Evolutionary conservation across 2,888 invertebrate species (phyloP).

Genomic region (Drosophila neotestacea): DNA sequence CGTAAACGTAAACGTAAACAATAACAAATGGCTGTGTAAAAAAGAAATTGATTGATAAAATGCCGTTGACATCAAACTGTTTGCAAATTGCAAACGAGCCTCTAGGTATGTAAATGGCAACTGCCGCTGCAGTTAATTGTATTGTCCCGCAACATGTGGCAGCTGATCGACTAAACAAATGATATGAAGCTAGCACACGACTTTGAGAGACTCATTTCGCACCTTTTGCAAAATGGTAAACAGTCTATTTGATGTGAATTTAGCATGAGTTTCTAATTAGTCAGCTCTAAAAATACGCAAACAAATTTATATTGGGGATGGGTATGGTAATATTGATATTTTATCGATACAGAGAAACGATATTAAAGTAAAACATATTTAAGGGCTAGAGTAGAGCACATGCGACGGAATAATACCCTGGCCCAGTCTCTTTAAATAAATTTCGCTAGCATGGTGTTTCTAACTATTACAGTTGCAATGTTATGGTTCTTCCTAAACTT

Average conservation of each 20-base stretch:
- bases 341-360: too few relatives aligned
- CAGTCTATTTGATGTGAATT: neutral
- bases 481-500: too few relatives aligned
- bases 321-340: too few relatives aligned
- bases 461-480: too few relatives aligned
- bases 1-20: conserved; percentile 3
- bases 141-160: conserved; percentile 24
- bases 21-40: conserved; percentile 24
- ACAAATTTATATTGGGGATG: neutral
- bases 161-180: neutral
- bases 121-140: conserved; percentile 53
- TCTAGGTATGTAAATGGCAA: conserved; percentile 29
- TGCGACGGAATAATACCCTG: too few relatives aligned
- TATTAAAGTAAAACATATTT: too few relatives aligned
- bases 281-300: conserved; percentile 2
- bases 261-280: conserved; percentile 16
- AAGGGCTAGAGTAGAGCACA: too few relatives aligned
- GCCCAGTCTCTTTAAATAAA: too few relatives aligned
- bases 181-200: neutral
- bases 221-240: conserved; percentile 16
- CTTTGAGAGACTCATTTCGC: conserved; percentile 19
- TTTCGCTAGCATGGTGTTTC: too few relatives aligned
- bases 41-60: conserved; percentile 59
- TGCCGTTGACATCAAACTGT: conserved; percentile 46
- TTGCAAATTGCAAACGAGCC: conserved; percentile 44